Evolutionary conservation across 2,888 invertebrate genomes (phyloP).

Genomic region (Agriopis leucophaearia): DNA sequence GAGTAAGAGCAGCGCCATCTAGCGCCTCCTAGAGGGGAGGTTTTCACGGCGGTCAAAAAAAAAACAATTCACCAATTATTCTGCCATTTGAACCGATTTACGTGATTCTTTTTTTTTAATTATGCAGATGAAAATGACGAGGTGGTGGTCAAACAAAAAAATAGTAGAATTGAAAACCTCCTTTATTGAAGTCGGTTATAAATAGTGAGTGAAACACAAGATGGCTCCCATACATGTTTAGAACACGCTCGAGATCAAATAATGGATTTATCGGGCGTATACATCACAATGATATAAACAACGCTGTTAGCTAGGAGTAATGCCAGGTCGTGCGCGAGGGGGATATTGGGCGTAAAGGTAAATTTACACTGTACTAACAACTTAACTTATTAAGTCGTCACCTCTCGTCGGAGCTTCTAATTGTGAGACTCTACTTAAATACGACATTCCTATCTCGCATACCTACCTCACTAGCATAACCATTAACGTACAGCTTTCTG

Average conservation of each 20-base stretch:
- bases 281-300: slow-evolving; percentile 76
- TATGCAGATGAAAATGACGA: too few species aligned
- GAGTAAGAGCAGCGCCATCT: too few species aligned
- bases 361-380: slow-evolving; percentile 83
- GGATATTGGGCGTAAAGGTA: slow-evolving; percentile 80
- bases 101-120: too few species aligned
- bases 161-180: background rate
- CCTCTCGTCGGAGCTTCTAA: slow-evolving; percentile 61
- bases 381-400: slow-evolving; percentile 83
- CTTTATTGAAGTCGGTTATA: background rate
- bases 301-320: slow-evolving; percentile 81
- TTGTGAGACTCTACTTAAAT: slow-evolving; percentile 55
- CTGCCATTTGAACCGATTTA: too few species aligned
- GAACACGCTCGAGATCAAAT: slow-evolving; percentile 39
- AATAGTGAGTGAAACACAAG: background rate
- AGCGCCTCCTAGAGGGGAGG: too few species aligned
- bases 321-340: slow-evolving; percentile 69
- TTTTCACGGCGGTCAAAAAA: too few species aligned
- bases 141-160: too few species aligned
- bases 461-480: slow-evolving; percentile 42
- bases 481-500: slow-evolving; percentile 9
- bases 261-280: slow-evolving; percentile 42
- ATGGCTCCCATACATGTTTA: slow-evolving; percentile 1
- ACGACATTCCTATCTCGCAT: slow-evolving; percentile 26
- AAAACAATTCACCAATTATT: too few species aligned